A percentile compares a stretch with the other conserved stretches of the same genome.
These are phyloP conservation scores for Dicranocentrus wangi DNA, from an alignment of 2,888 invertebrate genomes.

Conservation along the genomic window DNA sequence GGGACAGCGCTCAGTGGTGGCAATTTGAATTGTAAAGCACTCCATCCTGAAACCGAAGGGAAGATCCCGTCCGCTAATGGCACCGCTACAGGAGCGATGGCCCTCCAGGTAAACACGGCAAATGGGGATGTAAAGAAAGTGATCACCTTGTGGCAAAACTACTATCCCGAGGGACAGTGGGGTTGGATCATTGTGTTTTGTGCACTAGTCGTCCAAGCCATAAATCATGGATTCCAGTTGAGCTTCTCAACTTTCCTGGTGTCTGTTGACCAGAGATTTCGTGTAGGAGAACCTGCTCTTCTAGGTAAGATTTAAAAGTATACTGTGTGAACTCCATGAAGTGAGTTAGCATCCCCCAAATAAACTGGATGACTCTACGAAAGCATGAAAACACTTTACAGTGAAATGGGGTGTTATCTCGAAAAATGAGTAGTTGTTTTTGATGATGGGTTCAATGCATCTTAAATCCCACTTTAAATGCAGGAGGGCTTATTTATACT, in stretches of 20 bases:
- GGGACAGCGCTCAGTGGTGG: slow-evolving; percentile 41
- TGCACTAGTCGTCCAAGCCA: slow-evolving; percentile 67
- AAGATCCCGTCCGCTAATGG: slow-evolving; percentile 64
- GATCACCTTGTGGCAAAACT: slow-evolving; percentile 71
- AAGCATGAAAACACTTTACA: too few species aligned
- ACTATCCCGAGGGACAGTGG: slow-evolving; percentile 71
- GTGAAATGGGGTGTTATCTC: too few species aligned
- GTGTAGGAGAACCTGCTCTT: slow-evolving; percentile 64
- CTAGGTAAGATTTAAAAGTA: too few species aligned
- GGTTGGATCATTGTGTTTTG: slow-evolving; percentile 71
- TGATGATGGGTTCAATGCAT: too few species aligned
- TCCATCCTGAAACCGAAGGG: slow-evolving; percentile 63
- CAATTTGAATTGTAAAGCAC: slow-evolving; percentile 55
- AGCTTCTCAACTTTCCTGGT: slow-evolving; percentile 67
- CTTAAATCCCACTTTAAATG: too few species aligned
- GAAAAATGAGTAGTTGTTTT: too few species aligned
- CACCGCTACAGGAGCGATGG: slow-evolving; percentile 65
- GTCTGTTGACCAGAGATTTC: slow-evolving; percentile 61
- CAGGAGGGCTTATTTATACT: too few species aligned
- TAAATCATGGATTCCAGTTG: slow-evolving; percentile 70
- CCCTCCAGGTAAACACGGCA: slow-evolving; percentile 65
- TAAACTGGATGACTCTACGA: too few species aligned
- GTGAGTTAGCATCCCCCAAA: too few species aligned
- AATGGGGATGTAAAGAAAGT: slow-evolving; percentile 70
- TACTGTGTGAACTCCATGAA: too few species aligned